Conservation (phyloP, 2,888 invertebrate species). For the Hydrotaea diabolus region DNA sequence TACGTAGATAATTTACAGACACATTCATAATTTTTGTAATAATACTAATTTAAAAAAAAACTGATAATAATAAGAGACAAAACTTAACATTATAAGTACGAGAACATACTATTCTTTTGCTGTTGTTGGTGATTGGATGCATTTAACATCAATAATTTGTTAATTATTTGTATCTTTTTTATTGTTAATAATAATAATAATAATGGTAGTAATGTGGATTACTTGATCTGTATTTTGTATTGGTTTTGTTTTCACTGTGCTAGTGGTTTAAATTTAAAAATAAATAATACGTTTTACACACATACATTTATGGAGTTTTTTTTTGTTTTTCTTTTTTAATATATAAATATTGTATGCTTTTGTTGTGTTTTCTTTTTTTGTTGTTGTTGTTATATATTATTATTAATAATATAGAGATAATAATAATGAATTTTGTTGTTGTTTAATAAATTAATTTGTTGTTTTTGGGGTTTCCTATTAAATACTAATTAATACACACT, state of each 20-base stretch:
- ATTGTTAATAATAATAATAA: constrained; percentile 20
- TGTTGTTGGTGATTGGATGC: neutral
- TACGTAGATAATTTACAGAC: constrained; percentile 59
- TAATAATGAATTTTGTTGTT: constrained; percentile 38
- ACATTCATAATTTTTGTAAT: constrained; percentile 53
- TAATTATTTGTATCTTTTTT: neutral
- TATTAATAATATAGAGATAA: constrained; percentile 38
- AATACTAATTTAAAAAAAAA: constrained; percentile 33
- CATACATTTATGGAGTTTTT: constrained; percentile 48
- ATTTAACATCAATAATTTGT: constrained; percentile 17
- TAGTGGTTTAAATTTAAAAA: constrained; percentile 38
- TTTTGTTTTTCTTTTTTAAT: constrained; percentile 10
- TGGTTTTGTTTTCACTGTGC: constrained; percentile 33
- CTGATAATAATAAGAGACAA: constrained; percentile 37
- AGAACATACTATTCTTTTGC: constrained; percentile 20
- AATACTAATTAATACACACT: constrained; percentile 68
- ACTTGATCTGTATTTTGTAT: constrained; percentile 46
- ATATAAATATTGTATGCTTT: constrained; percentile 30
- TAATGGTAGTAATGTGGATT: constrained; percentile 19
- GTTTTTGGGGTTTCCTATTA: constrained; percentile 63
- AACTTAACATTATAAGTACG: constrained; percentile 54
- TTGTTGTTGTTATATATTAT: constrained; percentile 9
- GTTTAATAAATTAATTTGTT: constrained; percentile 63
- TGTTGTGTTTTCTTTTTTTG: no score
- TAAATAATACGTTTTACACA: constrained; percentile 67